phyloP scores from a whole-genome alignment of 2,888 invertebrate genomes.

The Trilocha varians region DNA sequence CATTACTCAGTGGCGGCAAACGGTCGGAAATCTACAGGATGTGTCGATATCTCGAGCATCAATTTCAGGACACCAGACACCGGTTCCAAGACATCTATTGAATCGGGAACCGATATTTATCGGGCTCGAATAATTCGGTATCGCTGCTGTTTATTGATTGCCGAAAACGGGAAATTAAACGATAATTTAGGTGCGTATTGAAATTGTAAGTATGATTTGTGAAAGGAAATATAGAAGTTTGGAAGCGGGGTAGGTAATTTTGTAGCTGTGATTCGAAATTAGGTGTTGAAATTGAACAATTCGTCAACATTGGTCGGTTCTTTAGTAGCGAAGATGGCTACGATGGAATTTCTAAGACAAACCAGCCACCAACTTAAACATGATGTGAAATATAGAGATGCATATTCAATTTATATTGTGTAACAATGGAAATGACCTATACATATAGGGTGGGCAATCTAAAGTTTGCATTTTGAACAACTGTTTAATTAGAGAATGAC shows the following conservation, averaged over 20 bases:
- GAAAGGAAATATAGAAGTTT: not conserved
- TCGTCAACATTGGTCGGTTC: too few species aligned
- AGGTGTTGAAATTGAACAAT: too few species aligned
- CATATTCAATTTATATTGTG: too few species aligned
- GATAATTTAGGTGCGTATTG: constrained; percentile 3
- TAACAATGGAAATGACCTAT: too few species aligned
- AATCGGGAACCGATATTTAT: constrained; percentile 36
- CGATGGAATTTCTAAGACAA: too few species aligned
- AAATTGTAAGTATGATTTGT: not conserved
- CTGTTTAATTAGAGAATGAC: too few species aligned
- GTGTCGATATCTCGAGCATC: constrained; percentile 47
- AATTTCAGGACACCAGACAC: constrained; percentile 33
- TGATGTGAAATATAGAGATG: too few species aligned
- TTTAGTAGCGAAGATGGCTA: too few species aligned
- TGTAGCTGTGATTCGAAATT: not conserved
- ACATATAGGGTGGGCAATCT: too few species aligned
- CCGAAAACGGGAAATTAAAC: constrained; percentile 7
- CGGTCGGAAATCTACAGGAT: constrained; percentile 47
- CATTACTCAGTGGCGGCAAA: constrained; percentile 36
- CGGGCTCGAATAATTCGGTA: constrained; percentile 24
- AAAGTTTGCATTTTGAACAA: too few species aligned
- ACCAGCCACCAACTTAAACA: too few species aligned
- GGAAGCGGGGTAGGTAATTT: not conserved
- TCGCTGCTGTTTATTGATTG: constrained; percentile 6
- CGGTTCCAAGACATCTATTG: constrained; percentile 35